Evolutionary conservation across 1,140 invertebrate species (phyloP), one percentile per base, ranked within the genome.

Genomic region (Hylaeus volcanicus): DNA sequence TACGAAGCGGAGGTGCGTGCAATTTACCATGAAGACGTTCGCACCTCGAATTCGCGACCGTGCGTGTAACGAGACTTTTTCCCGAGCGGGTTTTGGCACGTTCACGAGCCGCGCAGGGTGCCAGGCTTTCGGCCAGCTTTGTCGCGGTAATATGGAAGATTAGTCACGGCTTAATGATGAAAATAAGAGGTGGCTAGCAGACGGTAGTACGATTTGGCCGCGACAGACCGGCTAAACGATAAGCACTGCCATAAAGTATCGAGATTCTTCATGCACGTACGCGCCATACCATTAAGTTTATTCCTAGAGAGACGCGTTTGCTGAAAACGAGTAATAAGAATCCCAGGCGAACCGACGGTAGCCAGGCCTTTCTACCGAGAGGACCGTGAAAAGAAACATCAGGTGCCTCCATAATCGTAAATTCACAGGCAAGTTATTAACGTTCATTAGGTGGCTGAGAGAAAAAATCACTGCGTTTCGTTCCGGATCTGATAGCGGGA

Each of bases 81-180:
- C 79, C 26, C 5, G 48, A 12, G 14, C 26, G 26, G 41, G 58
- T 74, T 82, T 70, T 84, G 82, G 79, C 82, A 73, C 69, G 78
- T n/a, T 37, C 55, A 55, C 45, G 45, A 2, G 45, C 5, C 0
- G 8, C 2, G 5, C 45, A 51, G 9, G 11, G 6, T 11, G 51
- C 51, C 58, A 53, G 51, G 71, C 43, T 61, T 72, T 55, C 60
- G 65, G 73, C 69, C 65, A 66, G 77, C 74, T 82, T 81, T 71
- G 85, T 76, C 82, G 72, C 74, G 85, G 84, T 87, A 86, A 86
- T 86, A 79, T 63, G 61, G 74, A 65, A 69, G 74, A 87, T 87
- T 87, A 86, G 86, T 87, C 82, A 87, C 84, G 71, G 85, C 66
- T 72, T 87, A 87, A 87, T 87, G 86, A 87, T 74, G 81, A 84